Base-by-base conservation (phyloP, 1,140 invertebrate genomes). In the Melitaea cinxia region DNA sequence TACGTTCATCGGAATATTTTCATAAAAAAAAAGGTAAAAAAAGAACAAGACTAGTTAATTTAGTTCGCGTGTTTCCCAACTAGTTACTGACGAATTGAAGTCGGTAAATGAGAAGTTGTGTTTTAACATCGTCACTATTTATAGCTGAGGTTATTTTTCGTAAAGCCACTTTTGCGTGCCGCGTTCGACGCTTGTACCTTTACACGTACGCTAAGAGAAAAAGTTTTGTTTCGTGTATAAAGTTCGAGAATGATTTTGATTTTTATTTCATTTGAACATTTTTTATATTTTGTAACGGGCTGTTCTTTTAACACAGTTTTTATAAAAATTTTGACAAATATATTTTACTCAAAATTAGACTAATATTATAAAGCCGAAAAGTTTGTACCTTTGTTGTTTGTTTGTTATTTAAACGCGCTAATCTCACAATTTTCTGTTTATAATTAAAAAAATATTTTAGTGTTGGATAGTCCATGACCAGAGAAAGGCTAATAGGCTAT, bases 11-110 rank as follows among this genome's bases (percentile, higher is more conserved):
- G 15, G 17, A 23, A 12, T 10, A 21, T 47, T 21, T 47, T 47
- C 42, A 47, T 47, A 45, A 47, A 47, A 47, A 45, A 47, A 21
- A 10, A n/a, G 9, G 21, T 4, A 24, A 24, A 50, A 24, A 26
- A 28, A 50, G 26, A 50, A 50, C 26, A 26, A 28, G 47, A 54
- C 52, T 14, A 24, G 14, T 60, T 60, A 49, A 49, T 59, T 60
- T 50, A 37, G 57, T 39, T 57, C 37, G 54, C 21, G 37, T 57
- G 54, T 21, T 57, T 57, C 14, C 15, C 23, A 57, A 57, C 54
- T 56, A 37, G 53, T 57, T 57, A 57, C 37, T 57, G 12, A 39
- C 37, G 19, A 23, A 39, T 37, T 21, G 21, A 47, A 47, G 42
- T 47, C 21, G 7, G 19, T 47, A 47, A 47, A 47, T 42, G 21